These are phyloP conservation scores for Zophobas atratus DNA, from an alignment of 1,140 invertebrate species.

Conservation along the genomic window DNA sequence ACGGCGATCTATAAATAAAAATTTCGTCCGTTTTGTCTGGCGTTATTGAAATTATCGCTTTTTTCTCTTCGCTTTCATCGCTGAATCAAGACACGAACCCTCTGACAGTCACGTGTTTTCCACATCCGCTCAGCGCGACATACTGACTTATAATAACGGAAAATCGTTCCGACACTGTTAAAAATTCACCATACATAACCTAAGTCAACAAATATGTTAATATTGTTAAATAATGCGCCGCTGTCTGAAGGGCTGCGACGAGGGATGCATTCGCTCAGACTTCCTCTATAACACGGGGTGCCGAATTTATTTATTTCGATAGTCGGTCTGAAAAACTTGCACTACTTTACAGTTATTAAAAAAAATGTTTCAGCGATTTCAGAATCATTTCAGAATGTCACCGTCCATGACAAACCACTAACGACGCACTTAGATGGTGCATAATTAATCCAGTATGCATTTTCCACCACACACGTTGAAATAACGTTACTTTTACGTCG, in stretches of 20 bases:
- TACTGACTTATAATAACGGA: slow-evolving; percentile 64
- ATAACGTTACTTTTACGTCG: too few relatives aligned
- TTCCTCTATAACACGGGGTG: not conserved
- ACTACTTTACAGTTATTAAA: too few relatives aligned
- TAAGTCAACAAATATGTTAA: slow-evolving; percentile 51
- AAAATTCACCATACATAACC: slow-evolving; percentile 55
- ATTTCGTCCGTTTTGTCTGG: slow-evolving; percentile 35
- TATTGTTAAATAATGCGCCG: not conserved
- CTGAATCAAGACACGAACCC: slow-evolving; percentile 59
- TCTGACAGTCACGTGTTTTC: slow-evolving; percentile 57
- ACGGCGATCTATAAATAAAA: slow-evolving; percentile 25
- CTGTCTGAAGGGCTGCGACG: slow-evolving; percentile 10
- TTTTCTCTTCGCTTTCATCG: slow-evolving; percentile 41
- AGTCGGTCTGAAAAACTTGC: too few relatives aligned
- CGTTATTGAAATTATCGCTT: slow-evolving; percentile 49
- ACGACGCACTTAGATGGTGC: too few relatives aligned
- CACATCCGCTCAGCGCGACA: slow-evolving; percentile 61
- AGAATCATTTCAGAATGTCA: too few relatives aligned
- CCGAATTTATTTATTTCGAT: too few relatives aligned
- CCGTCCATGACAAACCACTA: too few relatives aligned
- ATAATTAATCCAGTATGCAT: too few relatives aligned
- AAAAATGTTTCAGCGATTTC: too few relatives aligned
- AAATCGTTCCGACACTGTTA: slow-evolving; percentile 53
- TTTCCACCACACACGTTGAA: too few relatives aligned
- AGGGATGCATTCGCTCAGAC: not conserved